Base-by-base conservation (phyloP, 2,113 vertebrate species). In the Salvator merianae region DNA sequence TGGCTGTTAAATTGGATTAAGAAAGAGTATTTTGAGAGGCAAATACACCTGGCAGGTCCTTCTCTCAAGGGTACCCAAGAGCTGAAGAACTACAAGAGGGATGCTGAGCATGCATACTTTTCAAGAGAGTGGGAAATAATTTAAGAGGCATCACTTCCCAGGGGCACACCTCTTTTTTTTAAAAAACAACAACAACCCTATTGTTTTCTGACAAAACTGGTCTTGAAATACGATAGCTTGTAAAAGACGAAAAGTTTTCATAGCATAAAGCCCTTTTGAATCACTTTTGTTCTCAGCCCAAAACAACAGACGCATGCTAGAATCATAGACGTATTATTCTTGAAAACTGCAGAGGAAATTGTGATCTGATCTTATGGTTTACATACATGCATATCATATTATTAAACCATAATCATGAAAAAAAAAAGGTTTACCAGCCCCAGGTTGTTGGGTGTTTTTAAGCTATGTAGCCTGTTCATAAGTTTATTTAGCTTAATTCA, bases 1-100 rank as follows among this genome's bases (percentile, higher is more conserved):
- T 88, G 89, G 85, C 74, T 79, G 59, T 62, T 79, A 85, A 93
- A 91, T 89, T 43, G 63, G 87, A 92, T 93, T 94, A 92, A 81
- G 79, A 40, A 68, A 79, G 9, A 1, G 5, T 73, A 85, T 92
- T 94, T 92, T 90, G 63, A 91, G 79, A 83, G 87, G 72, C 73
- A 59, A 71, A 32, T 30, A 71, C 82, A 86, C 0, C 0, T 74
- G 43, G 83, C 38, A 47, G 28, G 26, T 86, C 62, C 50, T 71
- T 47, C 66, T 32, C 53, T 78, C 75, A 70, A 70, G 10, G 30
- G 10, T 77, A 1, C 36, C 26, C 20, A 70, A 32, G 69, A 69
- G 0, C 0, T 74, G 66, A 84, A 38, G 78, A 55, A 87, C 30
- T 40, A 81, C 18, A 5, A 75, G 16, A 75, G 26, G n/a, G 1